Base-by-base conservation (phyloP, 1,140 invertebrate species). In the Reticulitermes speratus region DNA sequence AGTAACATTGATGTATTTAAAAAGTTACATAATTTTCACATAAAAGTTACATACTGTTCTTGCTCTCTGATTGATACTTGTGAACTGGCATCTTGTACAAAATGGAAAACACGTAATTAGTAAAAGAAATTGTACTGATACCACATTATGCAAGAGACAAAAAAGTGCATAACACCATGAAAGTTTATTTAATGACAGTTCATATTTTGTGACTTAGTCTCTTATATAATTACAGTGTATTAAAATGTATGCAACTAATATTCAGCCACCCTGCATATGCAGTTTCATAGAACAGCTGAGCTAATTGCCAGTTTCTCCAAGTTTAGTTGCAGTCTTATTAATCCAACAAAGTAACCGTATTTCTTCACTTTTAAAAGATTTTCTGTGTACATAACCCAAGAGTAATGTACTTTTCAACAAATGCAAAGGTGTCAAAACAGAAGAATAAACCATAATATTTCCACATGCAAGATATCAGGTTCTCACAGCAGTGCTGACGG, bases 291-390 rank as follows among this genome's bases (percentile, higher is more conserved):
- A 2, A 75, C n/a, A n/a, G 25, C 25, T 75, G 8, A n/a, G 65
- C 65, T 75, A 75, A 75, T 75, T 75, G 65, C 65, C 65, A 75
- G 65, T 75, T 75, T 75, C 65, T 75, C 65, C 65, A 75, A 12
- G 6, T 8, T 75, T 14, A n/a, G n/a, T n/a, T n/a, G 55, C 55
- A 75, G 8, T 8, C 11, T 55, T 55, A 16, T 21, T 21, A 19
- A 19, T 12, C 3, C 1, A 19, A 12, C 5, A 55, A 55, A 48
- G 14, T 2, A 55, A 55, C 52, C 19, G 19, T 21, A 55, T 55
- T 55, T 55, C 45, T 48, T 48, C 52, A 55, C 2, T 21, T 1
- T 5, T 16, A 55, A 21, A 55, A 55, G 14, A 55, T 12, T 21
- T 55, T 21, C 48, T 55, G 52, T 21, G 19, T 0, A 21, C 52